These are phyloP conservation scores for Grammomys surdaster DNA, from an alignment of 2,113 vertebrate species.

Conservation along the genomic window DNA sequence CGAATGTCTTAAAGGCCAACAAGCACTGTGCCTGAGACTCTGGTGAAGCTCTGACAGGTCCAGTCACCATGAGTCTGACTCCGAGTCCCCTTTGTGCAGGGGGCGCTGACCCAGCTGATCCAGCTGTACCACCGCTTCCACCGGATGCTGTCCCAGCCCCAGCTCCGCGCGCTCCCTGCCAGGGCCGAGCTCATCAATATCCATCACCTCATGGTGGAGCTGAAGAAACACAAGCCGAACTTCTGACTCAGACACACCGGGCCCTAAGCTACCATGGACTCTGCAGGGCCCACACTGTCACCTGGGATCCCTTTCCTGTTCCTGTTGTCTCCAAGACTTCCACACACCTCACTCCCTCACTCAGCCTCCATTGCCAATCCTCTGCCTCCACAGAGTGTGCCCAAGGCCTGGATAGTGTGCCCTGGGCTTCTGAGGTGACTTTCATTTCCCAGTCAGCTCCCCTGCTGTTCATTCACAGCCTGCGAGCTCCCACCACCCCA, in stretches of 20 bases:
- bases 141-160: constrained; percentile 92
- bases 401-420: neutral
- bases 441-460: neutral
- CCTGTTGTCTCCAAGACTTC: neutral
- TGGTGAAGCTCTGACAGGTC: too few species aligned
- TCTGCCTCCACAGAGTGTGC: neutral
- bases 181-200: constrained; percentile 96
- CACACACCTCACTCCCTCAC: neutral
- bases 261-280: neutral
- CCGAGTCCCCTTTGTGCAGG: too few species aligned
- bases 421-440: neutral
- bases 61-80: too few species aligned
- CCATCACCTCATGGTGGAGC: constrained; percentile 97
- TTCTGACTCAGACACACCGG: constrained; percentile 85
- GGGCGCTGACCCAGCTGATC: too few species aligned
- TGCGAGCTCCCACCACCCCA: neutral
- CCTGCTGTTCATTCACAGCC: neutral
- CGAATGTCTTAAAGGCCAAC: neutral
- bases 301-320: neutral
- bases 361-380: neutral
- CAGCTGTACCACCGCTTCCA: constrained; percentile 88
- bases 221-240: constrained; percentile 97
- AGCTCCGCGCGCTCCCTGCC: constrained; percentile 91
- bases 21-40: too few species aligned
- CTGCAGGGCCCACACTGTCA: neutral